Evolutionary conservation across 2,888 invertebrate genomes (phyloP), one percentile per base, ranked within the genome.

Genomic region (Helicoverpa assulta): DNA sequence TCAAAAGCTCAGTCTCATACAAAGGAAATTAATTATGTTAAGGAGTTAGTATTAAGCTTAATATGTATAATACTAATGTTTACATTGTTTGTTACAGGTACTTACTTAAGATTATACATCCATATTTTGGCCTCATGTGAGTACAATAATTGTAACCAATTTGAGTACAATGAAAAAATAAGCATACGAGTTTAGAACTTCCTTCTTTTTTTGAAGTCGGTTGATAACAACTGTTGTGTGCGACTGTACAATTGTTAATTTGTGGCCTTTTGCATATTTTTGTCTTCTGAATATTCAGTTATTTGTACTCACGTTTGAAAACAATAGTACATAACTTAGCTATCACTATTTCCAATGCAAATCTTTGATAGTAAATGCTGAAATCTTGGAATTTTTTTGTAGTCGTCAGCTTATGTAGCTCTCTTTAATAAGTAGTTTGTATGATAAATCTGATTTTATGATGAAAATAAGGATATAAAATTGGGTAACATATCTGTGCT

Each of bases 21-120:
- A 47, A 47, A 47, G 47, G 47, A 47, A 33, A 47, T 47, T 47
- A 47, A 47, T 47, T 47, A 47, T 52, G 12, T 5, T 52, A 52
- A 19, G 12, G 52, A 14, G 16, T 50, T 10, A 43, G 0, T n/a
- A 51, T 51, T 21, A 29, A 52, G 14, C 58, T 14, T 19, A 33
- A 33, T 33, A 33, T 10, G 33, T 14, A 40, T 40, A 47, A 71
- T 33, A 43, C 40, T 79, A 74, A 76, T 53, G 18, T 68, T 68
- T 33, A 52, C n/a, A 21, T 37, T 79, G 14, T 68, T 76, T 76
- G 76, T 76, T 76, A 57, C 76, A 76, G 76, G 76, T 76, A 76
- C 33, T 68, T 63, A 60, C 40, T 68, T 63, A 60, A 51, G 53
- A 78, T 55, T 21, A 53, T 37, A 56, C 52, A 60, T 54, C 26